Evolutionary conservation across 1,140 invertebrate species (phyloP).

Genomic region (Apis mellifera): Amel_HAv3.1 CM009939.2:7822001-7822500

Average conservation of each 20-base stretch:
- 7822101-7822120: slow-evolving; percentile 1
- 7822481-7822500: background rate
- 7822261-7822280: background rate
- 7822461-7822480: background rate
- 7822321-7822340: background rate
- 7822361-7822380: background rate
- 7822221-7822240: slow-evolving; percentile 14
- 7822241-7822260: slow-evolving; percentile 26
- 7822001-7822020: slow-evolving; percentile 35
- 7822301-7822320: slow-evolving; percentile 7
- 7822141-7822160: slow-evolving; percentile 19
- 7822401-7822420: background rate
- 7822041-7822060: slow-evolving; percentile 42
- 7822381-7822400: slow-evolving; percentile 11
- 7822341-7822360: background rate
- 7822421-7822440: background rate
- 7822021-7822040: slow-evolving; percentile 52
- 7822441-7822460: background rate
- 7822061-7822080: slow-evolving; percentile 59
- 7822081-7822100: slow-evolving; percentile 48
- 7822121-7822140: slow-evolving; percentile 35
- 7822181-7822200: slow-evolving; percentile 10
- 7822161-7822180: slow-evolving; percentile 41
- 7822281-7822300: slow-evolving; percentile 22
- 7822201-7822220: slow-evolving; percentile 31